Evolutionary conservation across 2,888 invertebrate genomes (phyloP), one percentile per base, ranked within the genome.

Genomic region (Melitaea athalia): DNA sequence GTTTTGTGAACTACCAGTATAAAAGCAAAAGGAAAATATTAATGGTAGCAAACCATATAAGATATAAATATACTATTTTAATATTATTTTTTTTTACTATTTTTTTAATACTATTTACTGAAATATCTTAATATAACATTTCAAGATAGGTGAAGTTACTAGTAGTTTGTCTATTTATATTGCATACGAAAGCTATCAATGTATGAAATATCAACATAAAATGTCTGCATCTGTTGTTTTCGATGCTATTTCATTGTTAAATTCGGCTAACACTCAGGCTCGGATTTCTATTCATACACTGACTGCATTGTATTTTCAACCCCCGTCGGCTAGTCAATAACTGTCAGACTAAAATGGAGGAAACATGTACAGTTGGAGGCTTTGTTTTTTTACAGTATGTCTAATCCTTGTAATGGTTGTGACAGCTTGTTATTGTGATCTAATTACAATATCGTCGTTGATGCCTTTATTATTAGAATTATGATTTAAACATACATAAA

Each of bases 291-390:
- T 76, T 69, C 68, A 72, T 74, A 71, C 78, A 77, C 71, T 67
- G 72, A 75, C 77, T 81, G 69, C 67, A 70, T 60, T 68, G 67
- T 71, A 66, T 64, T 63, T 55, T 55, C 64, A 69, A 67, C 68
- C 61, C 62, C 69, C 64, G 73, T 78, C 71, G 69, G 67, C 72
- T 76, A 77, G 80, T 85, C 82, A 81, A 83, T 83, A 83, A 79
- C 79, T 81, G 82, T 82, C 84, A 76, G 63, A 63, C 73, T 70
- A 72, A 77, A 85, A 85, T 85, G 83, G 82, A 82, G 78, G 78
- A 83, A 81, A 74, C 82, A 72, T 85, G 83, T 84, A 78, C 67
- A 50, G 14, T 33, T 55, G n/a, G 53, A 43, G 60, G 53, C 49
- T 65, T 61, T 61, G 63, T 59, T 68, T 70, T 62, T 45, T 66